Conservation (phyloP, 2,888 invertebrate genomes). For the Drosophila trichaetosa region DNA sequence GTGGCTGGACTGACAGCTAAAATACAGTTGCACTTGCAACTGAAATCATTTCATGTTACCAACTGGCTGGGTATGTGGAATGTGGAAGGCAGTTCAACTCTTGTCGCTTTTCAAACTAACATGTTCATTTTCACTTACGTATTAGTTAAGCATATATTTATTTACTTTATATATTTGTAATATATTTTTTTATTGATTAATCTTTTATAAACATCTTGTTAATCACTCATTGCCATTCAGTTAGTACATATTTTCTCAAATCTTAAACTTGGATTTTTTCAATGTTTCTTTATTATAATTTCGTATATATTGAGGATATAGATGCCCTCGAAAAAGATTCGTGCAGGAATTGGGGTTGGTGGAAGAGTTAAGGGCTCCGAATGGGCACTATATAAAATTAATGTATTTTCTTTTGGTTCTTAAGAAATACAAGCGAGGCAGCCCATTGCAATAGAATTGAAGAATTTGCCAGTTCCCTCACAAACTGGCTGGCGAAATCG, state of each 20-base stretch:
- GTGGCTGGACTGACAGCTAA: conserved; percentile 33
- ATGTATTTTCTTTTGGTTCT: no score
- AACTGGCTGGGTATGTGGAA: neutral
- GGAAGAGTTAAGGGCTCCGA: neutral
- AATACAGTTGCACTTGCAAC: conserved; percentile 25
- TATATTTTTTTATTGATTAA: neutral
- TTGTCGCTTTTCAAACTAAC: neutral
- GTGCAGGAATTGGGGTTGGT: neutral
- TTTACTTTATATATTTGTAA: neutral
- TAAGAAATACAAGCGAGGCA: neutral
- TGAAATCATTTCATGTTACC: neutral
- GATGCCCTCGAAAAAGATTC: neutral
- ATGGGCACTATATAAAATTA: neutral
- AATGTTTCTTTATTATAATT: neutral
- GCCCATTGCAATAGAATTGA: neutral
- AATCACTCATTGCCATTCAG: neutral
- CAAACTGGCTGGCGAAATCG: conserved; percentile 8
- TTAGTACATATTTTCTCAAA: neutral
- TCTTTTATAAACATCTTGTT: neutral
- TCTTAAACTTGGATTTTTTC: neutral
- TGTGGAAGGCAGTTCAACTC: neutral
- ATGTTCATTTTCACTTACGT: neutral
- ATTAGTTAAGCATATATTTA: neutral
- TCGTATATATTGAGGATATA: neutral
- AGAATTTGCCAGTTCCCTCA: neutral